phyloP scores from a whole-genome alignment of 2,888 invertebrate species.

The Hipparchia semele region DNA sequence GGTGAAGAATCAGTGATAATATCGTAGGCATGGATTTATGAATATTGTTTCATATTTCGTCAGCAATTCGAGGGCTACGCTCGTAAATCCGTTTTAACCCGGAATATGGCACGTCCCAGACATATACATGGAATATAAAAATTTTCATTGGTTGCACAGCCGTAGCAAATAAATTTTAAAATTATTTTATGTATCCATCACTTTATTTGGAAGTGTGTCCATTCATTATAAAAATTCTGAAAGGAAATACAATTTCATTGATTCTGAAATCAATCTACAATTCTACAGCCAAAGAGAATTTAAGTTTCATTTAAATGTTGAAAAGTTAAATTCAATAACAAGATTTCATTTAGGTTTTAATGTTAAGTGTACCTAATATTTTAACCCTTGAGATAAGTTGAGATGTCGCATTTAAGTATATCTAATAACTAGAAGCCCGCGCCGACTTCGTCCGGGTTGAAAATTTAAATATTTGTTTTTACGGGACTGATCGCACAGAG shows the following conservation, averaged over 20 bases:
- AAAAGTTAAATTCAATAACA: background rate
- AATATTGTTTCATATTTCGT: slow-evolving; percentile 12
- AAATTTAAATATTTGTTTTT: too few species aligned
- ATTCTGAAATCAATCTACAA: background rate
- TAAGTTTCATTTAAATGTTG: too few species aligned
- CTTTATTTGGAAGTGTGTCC: slow-evolving; percentile 1
- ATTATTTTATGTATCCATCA: slow-evolving; percentile 15
- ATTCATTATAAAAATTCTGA: slow-evolving; percentile 9
- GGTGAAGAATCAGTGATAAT: background rate
- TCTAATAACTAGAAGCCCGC: too few species aligned
- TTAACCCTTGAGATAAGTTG: too few species aligned
- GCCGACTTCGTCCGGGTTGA: too few species aligned
- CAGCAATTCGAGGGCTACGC: slow-evolving; percentile 19
- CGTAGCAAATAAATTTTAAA: slow-evolving; percentile 19
- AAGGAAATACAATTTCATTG: background rate
- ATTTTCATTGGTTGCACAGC: slow-evolving; percentile 15
- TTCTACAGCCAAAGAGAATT: too few species aligned
- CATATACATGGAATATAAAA: slow-evolving; percentile 24
- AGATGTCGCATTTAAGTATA: too few species aligned
- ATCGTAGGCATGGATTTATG: slow-evolving; percentile 9
- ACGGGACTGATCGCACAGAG: too few species aligned
- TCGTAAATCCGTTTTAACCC: slow-evolving; percentile 23
- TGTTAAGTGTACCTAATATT: too few species aligned
- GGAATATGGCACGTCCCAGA: slow-evolving; percentile 21
- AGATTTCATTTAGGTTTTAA: too few species aligned